Percentiles rank a stretch among this genome's conserved stretches.
These are phyloP conservation scores for Linurgus olivaceus DNA, from an alignment of 2,797 vertebrate genomes.

Conservation along the genomic window DNA sequence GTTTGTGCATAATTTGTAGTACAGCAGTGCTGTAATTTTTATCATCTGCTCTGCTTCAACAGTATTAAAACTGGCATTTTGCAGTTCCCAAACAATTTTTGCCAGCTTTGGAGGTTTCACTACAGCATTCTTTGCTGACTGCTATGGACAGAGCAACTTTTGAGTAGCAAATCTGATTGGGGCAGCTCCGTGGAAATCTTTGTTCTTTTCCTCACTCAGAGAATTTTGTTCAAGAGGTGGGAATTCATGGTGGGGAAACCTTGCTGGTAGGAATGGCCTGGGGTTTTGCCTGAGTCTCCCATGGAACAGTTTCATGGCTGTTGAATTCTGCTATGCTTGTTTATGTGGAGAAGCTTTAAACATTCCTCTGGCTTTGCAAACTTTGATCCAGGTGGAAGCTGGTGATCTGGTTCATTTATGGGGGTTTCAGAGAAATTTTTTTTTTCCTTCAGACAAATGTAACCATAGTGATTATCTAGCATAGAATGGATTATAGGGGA, in stretches of 20 bases:
- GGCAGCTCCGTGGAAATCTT: neutral
- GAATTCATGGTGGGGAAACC: neutral
- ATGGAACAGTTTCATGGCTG: neutral
- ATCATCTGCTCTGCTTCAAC: neutral
- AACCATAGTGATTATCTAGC: slow-evolving; percentile 27
- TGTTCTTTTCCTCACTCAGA: neutral
- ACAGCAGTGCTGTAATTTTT: neutral
- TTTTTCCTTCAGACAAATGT: neutral
- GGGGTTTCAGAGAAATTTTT: neutral
- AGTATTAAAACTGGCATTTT: neutral
- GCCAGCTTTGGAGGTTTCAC: neutral
- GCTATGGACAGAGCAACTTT: neutral
- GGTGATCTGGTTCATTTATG: neutral
- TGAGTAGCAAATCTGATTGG: neutral
- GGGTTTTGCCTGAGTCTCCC: neutral
- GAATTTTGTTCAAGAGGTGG: neutral
- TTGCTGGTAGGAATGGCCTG: neutral
- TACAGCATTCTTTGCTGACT: neutral
- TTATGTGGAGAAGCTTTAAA: neutral
- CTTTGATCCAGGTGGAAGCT: slow-evolving; percentile 21
- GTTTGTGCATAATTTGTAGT: neutral
- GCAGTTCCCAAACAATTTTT: neutral
- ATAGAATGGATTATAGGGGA: neutral
- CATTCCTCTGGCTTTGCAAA: neutral
- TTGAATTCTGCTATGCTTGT: neutral